These are phyloP conservation scores for Heliconius erato DNA, from an alignment of 2,888 invertebrate species.

Conservation along the genomic window DNA sequence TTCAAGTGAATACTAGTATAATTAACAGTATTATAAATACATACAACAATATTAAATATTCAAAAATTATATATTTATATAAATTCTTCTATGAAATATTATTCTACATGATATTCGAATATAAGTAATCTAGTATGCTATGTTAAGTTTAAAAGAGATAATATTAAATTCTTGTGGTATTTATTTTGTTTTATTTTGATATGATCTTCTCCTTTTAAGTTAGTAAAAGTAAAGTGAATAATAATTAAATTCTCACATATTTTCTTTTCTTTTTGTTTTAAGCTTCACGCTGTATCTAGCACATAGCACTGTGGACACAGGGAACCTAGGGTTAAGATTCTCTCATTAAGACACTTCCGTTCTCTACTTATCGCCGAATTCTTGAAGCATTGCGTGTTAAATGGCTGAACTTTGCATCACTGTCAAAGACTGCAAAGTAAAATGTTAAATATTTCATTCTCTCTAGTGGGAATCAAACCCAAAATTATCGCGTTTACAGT, in stretches of 20 bases:
- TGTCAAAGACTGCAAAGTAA: too few species aligned
- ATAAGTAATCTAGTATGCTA: constrained; percentile 18
- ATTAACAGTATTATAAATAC: constrained; percentile 26
- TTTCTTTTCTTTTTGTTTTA: too few species aligned
- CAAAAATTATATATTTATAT: background rate
- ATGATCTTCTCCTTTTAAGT: background rate
- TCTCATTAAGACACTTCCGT: too few species aligned
- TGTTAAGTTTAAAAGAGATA: constrained; percentile 12
- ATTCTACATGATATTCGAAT: constrained; percentile 5
- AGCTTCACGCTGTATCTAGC: too few species aligned
- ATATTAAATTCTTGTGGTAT: constrained; percentile 2
- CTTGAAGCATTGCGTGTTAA: too few species aligned
- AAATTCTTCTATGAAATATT: background rate
- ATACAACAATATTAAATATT: background rate
- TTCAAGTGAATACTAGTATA: background rate
- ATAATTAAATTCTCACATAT: background rate
- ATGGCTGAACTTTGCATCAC: too few species aligned
- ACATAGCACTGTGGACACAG: too few species aligned
- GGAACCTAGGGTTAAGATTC: too few species aligned
- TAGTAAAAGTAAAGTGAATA: background rate
- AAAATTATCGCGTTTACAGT: too few species aligned
- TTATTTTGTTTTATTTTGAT: background rate
- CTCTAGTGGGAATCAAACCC: too few species aligned
- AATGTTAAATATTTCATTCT: too few species aligned
- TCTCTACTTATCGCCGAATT: too few species aligned